Base-by-base conservation (phyloP, 1,140 invertebrate genomes). In the Aphidius ervi region DNA sequence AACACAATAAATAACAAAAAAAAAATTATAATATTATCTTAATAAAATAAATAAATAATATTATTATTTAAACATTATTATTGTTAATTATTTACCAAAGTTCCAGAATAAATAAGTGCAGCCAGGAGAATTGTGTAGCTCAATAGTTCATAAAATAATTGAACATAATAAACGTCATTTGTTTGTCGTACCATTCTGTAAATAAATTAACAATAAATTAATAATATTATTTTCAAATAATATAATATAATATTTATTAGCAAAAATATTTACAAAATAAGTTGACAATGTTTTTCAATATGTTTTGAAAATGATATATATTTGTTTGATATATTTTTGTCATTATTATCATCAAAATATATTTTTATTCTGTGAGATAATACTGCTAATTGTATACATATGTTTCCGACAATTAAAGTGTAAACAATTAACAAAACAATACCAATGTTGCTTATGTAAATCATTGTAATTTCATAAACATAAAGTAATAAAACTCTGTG, bases 291-390 rank as follows among this genome's bases (percentile, higher is more conserved):
- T 7, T 40, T 57, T 10, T 46, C 46, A n/a, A 57, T 37, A 9
- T 16, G 16, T 16, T 16, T 16, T 16, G 16, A 16, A 16, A 16
- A 16, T 16, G 16, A 16, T 16, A 16, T 16, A 1, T 16, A 16
- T 16, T 55, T 42, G 1, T 0, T 42, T 16, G 37, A 40, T 9
- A 20, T 8, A 41, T 5, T 10, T 55, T 9, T 42, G 7, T 20
- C 7, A n/a, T 23, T 37, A 46, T 56, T 20, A 10, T 46, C 6
- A 56, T 39, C 8, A 6, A 3, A 54, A 1, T n/a, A 43, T 16
- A 23, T 56, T 46, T 7, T 56, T 43, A 56, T 46, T 46, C 43
- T 45, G 16, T 46, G 20, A 5, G 55, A 56, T 16, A 56, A 41
- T 20, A 56, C 20, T 9, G 16, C 42, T 7, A 56, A 45, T 43